Conservation (phyloP, 30 jellyfish, hydroid and myxozoan species). For the Pelagia noctiluca region DNA sequence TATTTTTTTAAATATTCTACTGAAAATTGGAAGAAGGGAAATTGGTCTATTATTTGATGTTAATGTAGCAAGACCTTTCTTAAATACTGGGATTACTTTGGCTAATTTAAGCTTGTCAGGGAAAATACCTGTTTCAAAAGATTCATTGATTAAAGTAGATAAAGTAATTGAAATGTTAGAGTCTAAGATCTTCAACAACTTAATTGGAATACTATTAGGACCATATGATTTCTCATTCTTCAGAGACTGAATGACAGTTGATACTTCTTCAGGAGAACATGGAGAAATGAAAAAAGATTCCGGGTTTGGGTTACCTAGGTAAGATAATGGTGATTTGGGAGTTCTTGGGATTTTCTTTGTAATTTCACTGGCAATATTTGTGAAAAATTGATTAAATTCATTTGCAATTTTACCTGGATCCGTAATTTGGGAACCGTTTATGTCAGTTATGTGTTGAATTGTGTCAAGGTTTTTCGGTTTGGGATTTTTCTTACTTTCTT, state of each 20-base stretch:
- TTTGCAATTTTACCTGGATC: constrained; percentile 49
- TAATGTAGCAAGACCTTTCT: constrained; percentile 45
- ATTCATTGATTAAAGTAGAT: no score
- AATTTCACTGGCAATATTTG: constrained; percentile 52
- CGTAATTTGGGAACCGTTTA: constrained; percentile 23
- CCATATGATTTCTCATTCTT: no score
- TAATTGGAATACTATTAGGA: no score
- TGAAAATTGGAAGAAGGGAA: constrained; percentile 60
- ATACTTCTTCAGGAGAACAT: constrained; percentile 49
- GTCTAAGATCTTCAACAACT: constrained; percentile 19
- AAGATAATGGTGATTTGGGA: constrained; percentile 56
- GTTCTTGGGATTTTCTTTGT: constrained; percentile 61
- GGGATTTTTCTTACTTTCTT: constrained; percentile 14
- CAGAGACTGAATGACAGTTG: no score
- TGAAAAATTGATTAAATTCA: constrained; percentile 40
- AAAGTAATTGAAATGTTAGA: constrained; percentile 20
- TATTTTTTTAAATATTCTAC: constrained; percentile 35
- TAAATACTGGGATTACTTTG: constrained; percentile 57
- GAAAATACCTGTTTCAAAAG: no score
- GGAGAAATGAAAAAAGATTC: constrained; percentile 49
- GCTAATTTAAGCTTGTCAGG: constrained; percentile 50
- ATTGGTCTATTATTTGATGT: constrained; percentile 55
- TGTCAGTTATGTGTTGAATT: constrained; percentile 43
- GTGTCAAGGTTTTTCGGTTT: constrained; percentile 50
- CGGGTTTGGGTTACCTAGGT: constrained; percentile 40